Evolutionary conservation across 2,888 invertebrate species (phyloP).

Genomic region (Cremastinae sp.): DNA sequence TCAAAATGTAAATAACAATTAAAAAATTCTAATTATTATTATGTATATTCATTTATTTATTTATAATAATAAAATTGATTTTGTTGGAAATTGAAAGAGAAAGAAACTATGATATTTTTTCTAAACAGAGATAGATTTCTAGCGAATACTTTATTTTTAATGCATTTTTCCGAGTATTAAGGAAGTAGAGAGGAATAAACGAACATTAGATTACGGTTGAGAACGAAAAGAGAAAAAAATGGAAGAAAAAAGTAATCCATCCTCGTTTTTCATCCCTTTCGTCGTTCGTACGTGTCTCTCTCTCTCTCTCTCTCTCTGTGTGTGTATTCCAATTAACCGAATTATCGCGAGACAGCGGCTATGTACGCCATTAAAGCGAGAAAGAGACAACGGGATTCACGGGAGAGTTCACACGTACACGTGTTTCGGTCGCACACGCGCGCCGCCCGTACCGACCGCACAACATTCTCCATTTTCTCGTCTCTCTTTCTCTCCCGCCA

Average conservation of each 20-base stretch:
- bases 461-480: conserved; percentile 30
- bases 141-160: too few species aligned
- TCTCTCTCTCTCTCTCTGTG: conserved; percentile 33
- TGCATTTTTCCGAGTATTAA: too few species aligned
- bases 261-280: conserved; percentile 24
- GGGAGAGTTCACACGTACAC: conserved; percentile 50
- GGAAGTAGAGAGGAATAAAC: background rate
- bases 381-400: conserved; percentile 64
- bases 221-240: conserved; percentile 22
- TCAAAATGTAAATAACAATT: too few species aligned
- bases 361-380: conserved; percentile 38
- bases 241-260: conserved; percentile 30
- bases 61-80: too few species aligned
- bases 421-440: conserved; percentile 29
- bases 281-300: conserved; percentile 28
- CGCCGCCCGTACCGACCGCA: conserved; percentile 7
- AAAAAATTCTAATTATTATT: too few species aligned
- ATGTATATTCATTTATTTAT: too few species aligned
- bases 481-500: conserved; percentile 20
- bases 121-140: too few species aligned
- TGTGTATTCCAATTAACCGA: conserved; percentile 75
- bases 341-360: conserved; percentile 69
- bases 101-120: too few species aligned
- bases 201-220: conserved; percentile 43
- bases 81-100: too few species aligned